A percentile compares a stretch with the other conserved stretches of the same genome.
Conservation (phyloP, 2,888 invertebrate genomes). For the Dioctria rufipes region DNA sequence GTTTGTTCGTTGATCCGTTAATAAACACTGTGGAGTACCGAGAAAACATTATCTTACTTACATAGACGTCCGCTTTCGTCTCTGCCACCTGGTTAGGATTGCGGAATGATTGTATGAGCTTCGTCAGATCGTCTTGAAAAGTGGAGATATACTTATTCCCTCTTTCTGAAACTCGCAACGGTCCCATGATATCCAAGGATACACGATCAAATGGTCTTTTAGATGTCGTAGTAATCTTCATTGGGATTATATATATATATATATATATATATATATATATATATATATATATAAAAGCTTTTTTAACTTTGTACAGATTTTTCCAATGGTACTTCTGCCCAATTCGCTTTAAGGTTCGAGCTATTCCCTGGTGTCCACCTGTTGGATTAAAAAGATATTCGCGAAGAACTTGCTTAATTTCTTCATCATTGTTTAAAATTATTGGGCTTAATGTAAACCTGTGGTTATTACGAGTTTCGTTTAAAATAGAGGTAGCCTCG, state of each 20-base stretch:
- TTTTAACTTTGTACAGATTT: constrained; percentile 64
- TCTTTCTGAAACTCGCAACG: constrained; percentile 61
- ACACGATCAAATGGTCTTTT: constrained; percentile 63
- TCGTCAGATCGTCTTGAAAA: constrained; percentile 66
- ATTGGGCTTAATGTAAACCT: too few relatives aligned
- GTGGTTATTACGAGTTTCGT: too few relatives aligned
- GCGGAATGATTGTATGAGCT: constrained; percentile 64
- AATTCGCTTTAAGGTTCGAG: constrained; percentile 61
- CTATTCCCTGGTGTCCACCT: constrained; percentile 60
- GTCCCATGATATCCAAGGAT: constrained; percentile 64
- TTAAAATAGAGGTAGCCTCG: too few relatives aligned
- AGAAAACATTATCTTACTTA: too few relatives aligned
- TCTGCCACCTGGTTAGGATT: constrained; percentile 63
- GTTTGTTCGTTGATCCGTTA: too few relatives aligned
- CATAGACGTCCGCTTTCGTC: constrained; percentile 61
- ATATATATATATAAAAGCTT: constrained; percentile 61
- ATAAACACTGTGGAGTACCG: too few relatives aligned
- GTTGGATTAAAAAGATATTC: constrained; percentile 18
- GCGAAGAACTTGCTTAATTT: too few relatives aligned
- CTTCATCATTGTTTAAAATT: too few relatives aligned
- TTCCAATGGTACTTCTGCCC: constrained; percentile 63
- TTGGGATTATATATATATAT: constrained; percentile 62
- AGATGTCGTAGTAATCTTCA: constrained; percentile 65
- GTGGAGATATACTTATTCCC: constrained; percentile 61
- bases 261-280: constrained; percentile 62